These are phyloP conservation scores for Tachystola acroxantha DNA, from an alignment of 2,888 invertebrate species.

Conservation along the genomic window DNA sequence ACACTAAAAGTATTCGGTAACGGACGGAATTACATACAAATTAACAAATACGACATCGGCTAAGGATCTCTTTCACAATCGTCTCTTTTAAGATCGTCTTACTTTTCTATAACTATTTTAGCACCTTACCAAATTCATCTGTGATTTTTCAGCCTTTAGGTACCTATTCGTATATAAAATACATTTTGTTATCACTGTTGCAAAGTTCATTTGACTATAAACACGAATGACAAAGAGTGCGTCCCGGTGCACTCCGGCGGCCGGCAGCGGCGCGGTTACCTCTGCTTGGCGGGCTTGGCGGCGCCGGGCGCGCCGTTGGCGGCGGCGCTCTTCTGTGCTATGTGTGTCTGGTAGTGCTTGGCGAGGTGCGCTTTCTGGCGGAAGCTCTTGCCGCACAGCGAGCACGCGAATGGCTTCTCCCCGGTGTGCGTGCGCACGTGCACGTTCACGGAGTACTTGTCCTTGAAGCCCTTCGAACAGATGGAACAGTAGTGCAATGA, in stretches of 20 bases:
- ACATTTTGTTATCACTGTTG: slow-evolving; percentile 50
- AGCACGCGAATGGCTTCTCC: slow-evolving; percentile 97
- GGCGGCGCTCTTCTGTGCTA: slow-evolving; percentile 88
- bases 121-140: slow-evolving; percentile 75
- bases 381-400: slow-evolving; percentile 95
- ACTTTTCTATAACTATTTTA: slow-evolving; percentile 59
- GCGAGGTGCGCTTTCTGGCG: slow-evolving; percentile 95
- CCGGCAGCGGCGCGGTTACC: slow-evolving; percentile 56
- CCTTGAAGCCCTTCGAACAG: slow-evolving; percentile 95
- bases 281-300: slow-evolving; percentile 71
- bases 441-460: slow-evolving; percentile 98
- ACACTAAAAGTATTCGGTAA: slow-evolving; percentile 73
- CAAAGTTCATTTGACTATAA: slow-evolving; percentile 68
- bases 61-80: slow-evolving; percentile 46
- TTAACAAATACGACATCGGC: slow-evolving; percentile 67
- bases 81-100: slow-evolving; percentile 45
- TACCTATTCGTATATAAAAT: slow-evolving; percentile 51
- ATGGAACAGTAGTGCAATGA: slow-evolving; percentile 95
- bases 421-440: slow-evolving; percentile 98
- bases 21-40: slow-evolving; percentile 73
- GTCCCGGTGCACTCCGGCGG: slow-evolving; percentile 14
- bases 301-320: slow-evolving; percentile 81
- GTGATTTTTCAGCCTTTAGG: slow-evolving; percentile 72
- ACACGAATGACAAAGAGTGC: slow-evolving; percentile 25
- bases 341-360: slow-evolving; percentile 95